Evolutionary conservation across 2,888 invertebrate species (phyloP).

Genomic region (Lamproptera curius): DNA sequence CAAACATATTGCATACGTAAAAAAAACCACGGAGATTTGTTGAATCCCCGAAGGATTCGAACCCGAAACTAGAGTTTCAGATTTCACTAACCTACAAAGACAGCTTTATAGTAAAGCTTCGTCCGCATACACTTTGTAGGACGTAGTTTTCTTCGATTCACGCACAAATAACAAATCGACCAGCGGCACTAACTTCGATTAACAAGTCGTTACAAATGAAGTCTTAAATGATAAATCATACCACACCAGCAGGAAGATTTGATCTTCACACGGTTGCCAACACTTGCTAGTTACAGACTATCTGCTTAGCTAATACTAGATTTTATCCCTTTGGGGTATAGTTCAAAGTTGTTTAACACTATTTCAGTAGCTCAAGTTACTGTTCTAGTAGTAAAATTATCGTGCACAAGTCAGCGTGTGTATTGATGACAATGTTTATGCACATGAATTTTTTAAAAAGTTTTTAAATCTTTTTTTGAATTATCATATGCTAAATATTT

Average conservation of each 20-base stretch:
- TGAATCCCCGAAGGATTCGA: too few relatives aligned
- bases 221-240: conserved; percentile 34
- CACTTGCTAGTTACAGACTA: conserved; percentile 24
- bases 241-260: conserved; percentile 29
- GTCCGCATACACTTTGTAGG: background rate
- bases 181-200: conserved; percentile 29
- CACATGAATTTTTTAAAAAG: conserved; percentile 30
- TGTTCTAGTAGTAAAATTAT: conserved; percentile 42
- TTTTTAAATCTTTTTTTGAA: too few relatives aligned
- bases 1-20: too few relatives aligned
- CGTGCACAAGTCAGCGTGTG: conserved; percentile 41
- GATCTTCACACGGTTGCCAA: conserved; percentile 36
- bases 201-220: conserved; percentile 34
- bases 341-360: conserved; percentile 4
- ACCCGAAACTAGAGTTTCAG: too few relatives aligned
- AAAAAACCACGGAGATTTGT: too few relatives aligned
- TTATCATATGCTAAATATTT: too few relatives aligned
- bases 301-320: conserved; percentile 6
- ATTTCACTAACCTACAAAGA: too few relatives aligned
- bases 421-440: conserved; percentile 45
- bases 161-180: conserved; percentile 12
- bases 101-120: too few relatives aligned
- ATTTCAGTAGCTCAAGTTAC: conserved; percentile 25
- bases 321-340: background rate
- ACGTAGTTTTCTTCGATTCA: conserved; percentile 6